Conservation (phyloP, 2,113 vertebrate species). For the Cyphomyrus discorhynchus region DNA sequence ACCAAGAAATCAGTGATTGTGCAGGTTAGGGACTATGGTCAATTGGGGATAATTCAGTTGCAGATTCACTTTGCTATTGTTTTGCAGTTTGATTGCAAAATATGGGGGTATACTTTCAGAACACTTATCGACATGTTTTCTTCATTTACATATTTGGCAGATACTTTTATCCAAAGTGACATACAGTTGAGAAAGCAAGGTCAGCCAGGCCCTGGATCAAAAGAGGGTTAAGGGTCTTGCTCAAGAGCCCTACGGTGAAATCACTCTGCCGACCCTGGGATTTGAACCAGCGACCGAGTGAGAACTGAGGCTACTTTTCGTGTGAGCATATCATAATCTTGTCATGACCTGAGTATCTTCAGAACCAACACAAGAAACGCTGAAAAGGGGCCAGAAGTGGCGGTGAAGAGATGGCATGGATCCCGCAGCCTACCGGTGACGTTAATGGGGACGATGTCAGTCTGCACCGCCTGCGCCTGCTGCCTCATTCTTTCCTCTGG, state of each 20-base stretch:
- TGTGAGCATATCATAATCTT: neutral
- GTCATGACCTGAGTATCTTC: neutral
- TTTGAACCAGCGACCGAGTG: neutral
- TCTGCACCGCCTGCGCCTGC: slow-evolving; percentile 79
- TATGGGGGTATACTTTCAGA: neutral
- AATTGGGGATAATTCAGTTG: neutral
- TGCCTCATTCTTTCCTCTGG: slow-evolving; percentile 95
- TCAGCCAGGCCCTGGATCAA: neutral
- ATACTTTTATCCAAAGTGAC: neutral
- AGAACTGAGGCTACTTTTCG: neutral
- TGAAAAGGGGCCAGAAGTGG: neutral
- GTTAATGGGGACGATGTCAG: slow-evolving; percentile 89
- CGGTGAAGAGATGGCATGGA: neutral
- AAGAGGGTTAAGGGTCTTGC: neutral
- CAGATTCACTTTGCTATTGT: neutral
- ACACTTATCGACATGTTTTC: neutral
- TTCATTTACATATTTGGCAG: neutral
- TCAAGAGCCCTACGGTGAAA: neutral
- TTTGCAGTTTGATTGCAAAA: neutral
- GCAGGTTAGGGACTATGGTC: neutral
- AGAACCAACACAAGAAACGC: neutral
- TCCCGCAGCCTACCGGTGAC: slow-evolving; percentile 74
- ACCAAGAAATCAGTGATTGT: neutral
- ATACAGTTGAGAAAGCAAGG: neutral
- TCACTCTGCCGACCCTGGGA: neutral